Conservation (phyloP, 1,140 invertebrate species). For the Hyles euphorbiae region DNA sequence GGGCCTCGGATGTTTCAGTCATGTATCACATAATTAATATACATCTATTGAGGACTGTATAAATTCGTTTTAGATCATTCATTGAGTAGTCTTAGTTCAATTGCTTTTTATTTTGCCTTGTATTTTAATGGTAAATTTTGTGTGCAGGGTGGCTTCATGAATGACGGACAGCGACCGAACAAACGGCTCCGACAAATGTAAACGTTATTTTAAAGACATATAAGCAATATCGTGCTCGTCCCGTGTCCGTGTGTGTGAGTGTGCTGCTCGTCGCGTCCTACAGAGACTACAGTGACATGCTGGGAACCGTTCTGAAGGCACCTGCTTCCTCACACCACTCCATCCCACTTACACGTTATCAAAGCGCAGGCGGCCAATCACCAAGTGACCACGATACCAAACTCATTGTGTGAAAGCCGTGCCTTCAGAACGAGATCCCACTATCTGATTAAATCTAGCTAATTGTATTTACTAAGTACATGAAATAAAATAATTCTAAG, state of each 20-base stretch:
- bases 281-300: conserved; percentile 52
- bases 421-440: conserved; percentile 17
- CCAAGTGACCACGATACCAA: not conserved
- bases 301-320: conserved; percentile 7
- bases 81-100: no score
- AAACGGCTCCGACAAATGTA: conserved; percentile 67
- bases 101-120: no score
- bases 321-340: not conserved
- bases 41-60: no score
- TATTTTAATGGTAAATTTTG: conserved; percentile 6
- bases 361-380: no score
- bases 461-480: conserved; percentile 75
- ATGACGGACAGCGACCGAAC: conserved; percentile 68
- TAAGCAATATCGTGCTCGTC: conserved; percentile 35
- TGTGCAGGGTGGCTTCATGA: conserved; percentile 61
- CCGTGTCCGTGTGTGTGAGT: conserved; percentile 44
- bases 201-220: conserved; percentile 23
- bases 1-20: no score
- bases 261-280: conserved; percentile 35
- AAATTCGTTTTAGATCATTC: no score
- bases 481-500: conserved; percentile 58
- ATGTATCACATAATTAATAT: no score
- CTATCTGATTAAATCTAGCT: conserved; percentile 64
- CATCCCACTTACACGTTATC: not conserved
- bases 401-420: not conserved